Evolutionary conservation across 2,113 vertebrate species (phyloP), one percentile per base, ranked within the genome.

Genomic region (Stictonetta naevosa): DNA sequence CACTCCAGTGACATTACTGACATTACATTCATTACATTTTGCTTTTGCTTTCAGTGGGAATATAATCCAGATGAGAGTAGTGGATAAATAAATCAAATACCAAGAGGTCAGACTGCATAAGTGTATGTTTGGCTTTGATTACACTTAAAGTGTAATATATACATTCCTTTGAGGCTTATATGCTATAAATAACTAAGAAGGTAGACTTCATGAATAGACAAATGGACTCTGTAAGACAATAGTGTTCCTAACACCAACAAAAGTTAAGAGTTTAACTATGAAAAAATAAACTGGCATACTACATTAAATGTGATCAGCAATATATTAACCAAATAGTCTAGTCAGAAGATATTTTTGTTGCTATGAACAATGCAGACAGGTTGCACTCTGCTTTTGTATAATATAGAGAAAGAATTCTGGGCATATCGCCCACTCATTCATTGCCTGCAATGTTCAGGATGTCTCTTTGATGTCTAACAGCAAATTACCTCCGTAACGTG

Each of bases 321-420:
- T 23, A 48, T 22, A 66, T 68, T 79, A 86, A 92, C 53, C 33
- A 73, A 66, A 92, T 7, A 76, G 13, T 60, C 29, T 21, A 63
- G 34, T 80, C 68, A 74, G 34, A 90, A 88, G 22, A 23, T 56
- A 58, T 55, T 89, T 93, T 94, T 90, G 42, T 53, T 68, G 33
- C 33, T 16, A 31, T 71, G 38, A 89, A n/a, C 38, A 80, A 8
- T 8, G 58, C 46, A 90, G 95, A 95, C 63, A 82, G 86, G 42
- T 53, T 88, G 95, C 34, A 67, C 16, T 11, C 42, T 80, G 78
- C 53, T 77, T 96, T 63, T 56, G 15, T 48, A 22, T 58, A 20
- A 73, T 78, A 95, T 96, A 96, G 73, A 94, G 48, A 87, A 93
- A 26, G 29, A 85, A 10, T 13, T 68, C 83, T 74, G 60, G 69